phyloP scores from a whole-genome alignment of 2,888 invertebrate genomes.

The Aphelenchoides bicaudatus region DNA sequence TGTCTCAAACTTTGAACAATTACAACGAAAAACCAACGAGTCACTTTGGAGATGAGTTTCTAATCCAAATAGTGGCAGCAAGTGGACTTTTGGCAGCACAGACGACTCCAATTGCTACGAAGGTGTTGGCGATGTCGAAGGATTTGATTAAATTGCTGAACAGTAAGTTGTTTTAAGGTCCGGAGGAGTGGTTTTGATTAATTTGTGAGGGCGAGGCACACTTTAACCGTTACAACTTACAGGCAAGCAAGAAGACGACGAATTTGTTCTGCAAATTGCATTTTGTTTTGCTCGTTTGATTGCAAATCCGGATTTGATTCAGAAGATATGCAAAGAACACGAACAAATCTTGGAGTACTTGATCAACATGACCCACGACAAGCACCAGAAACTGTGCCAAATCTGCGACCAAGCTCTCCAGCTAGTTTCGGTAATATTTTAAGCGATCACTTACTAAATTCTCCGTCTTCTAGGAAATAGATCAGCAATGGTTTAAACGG shows the following conservation, averaged over 20 bases:
- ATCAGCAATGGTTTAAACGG: constrained; percentile 85
- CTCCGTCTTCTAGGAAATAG: constrained; percentile 69
- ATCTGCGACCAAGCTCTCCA: constrained; percentile 92
- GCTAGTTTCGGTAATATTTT: constrained; percentile 86
- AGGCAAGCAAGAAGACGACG: constrained; percentile 93
- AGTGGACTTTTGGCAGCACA: constrained; percentile 16
- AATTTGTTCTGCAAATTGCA: constrained; percentile 92
- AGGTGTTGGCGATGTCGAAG: constrained; percentile 26
- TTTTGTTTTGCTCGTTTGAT: constrained; percentile 88
- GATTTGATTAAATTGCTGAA: constrained; percentile 82
- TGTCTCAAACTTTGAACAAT: too few species aligned
- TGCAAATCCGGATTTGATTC: constrained; percentile 69
- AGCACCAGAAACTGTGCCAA: constrained; percentile 72
- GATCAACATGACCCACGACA: constrained; percentile 94
- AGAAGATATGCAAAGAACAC: constrained; percentile 38
- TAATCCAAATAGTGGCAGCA: neutral
- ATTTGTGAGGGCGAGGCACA: too few species aligned
- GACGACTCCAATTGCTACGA: too few species aligned
- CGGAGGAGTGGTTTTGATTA: too few species aligned
- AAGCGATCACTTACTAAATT: too few species aligned
- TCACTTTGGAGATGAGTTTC: neutral
- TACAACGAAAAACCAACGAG: neutral
- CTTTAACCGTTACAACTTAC: constrained; percentile 28
- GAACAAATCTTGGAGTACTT: constrained; percentile 88
- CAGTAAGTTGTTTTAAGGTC: constrained; percentile 65